phyloP scores from a whole-genome alignment of 1,140 invertebrate species.

The Sipha flava region DNA sequence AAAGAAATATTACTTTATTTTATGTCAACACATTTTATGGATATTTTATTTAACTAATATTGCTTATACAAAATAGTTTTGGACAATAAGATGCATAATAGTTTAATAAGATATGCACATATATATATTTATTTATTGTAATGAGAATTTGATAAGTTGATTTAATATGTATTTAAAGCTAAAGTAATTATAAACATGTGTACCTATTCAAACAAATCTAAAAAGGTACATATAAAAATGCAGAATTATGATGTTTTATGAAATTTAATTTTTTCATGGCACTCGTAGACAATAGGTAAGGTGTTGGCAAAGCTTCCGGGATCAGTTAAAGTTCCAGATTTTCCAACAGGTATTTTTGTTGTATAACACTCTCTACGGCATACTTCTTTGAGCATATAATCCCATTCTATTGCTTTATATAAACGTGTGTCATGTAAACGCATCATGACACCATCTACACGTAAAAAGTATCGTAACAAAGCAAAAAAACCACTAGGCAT shows the following conservation, averaged over 20 bases:
- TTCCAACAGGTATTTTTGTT: slow-evolving; percentile 43
- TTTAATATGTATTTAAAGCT: not conserved
- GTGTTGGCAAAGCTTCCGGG: slow-evolving; percentile 18
- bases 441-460: slow-evolving; percentile 87
- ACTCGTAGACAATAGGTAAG: slow-evolving; percentile 12
- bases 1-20: too few relatives aligned
- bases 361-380: slow-evolving; percentile 64
- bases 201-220: not conserved
- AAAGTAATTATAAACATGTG: not conserved
- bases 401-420: slow-evolving; percentile 69
- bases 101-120: not conserved
- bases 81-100: not conserved
- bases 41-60: not conserved
- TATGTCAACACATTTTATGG: too few relatives aligned
- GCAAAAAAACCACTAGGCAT: slow-evolving; percentile 93
- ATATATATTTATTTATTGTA: not conserved
- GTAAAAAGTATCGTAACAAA: slow-evolving; percentile 79
- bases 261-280: slow-evolving; percentile 10
- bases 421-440: slow-evolving; percentile 85
- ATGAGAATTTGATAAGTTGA: not conserved
- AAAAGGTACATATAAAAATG: not conserved
- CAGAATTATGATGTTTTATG: not conserved
- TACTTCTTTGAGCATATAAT: slow-evolving; percentile 68
- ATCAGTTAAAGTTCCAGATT: slow-evolving; percentile 13
- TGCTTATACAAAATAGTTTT: not conserved